These are phyloP conservation scores for Mantis religiosa DNA, from an alignment of 2,888 invertebrate genomes.

Conservation along the genomic window DNA sequence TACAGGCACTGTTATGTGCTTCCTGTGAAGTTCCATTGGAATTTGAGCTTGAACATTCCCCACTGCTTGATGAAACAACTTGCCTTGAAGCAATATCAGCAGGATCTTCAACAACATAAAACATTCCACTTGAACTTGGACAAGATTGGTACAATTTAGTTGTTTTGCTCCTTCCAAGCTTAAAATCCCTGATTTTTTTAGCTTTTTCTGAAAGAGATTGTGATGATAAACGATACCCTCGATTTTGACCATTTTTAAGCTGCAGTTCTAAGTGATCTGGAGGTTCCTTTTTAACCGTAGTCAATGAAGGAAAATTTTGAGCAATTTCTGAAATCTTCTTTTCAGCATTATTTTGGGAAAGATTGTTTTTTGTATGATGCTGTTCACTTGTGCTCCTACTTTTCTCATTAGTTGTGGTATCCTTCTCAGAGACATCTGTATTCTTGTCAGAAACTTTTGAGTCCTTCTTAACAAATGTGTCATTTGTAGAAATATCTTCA, in stretches of 20 bases:
- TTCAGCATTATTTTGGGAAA: neutral
- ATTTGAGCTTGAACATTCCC: neutral
- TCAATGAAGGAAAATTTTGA: neutral
- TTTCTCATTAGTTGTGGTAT: neutral
- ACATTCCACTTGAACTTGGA: conserved; percentile 3
- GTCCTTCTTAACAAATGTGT: neutral
- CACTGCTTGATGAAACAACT: neutral
- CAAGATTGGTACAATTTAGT: neutral
- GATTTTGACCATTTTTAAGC: neutral
- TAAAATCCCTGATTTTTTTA: neutral
- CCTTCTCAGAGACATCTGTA: neutral
- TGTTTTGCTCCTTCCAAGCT: neutral
- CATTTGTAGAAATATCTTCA: neutral
- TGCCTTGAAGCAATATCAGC: neutral
- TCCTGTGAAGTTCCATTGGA: neutral
- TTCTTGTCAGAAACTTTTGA: neutral
- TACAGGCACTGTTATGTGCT: neutral
- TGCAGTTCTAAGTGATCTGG: neutral
- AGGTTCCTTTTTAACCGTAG: neutral
- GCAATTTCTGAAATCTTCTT: neutral
- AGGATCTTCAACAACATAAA: conserved; percentile 9
- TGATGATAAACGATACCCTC: neutral
- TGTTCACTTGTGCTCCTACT: neutral
- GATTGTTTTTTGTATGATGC: neutral
- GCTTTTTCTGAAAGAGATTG: neutral